phyloP scores from a whole-genome alignment of 2,888 invertebrate species.

The Matsumyia berberina region DNA sequence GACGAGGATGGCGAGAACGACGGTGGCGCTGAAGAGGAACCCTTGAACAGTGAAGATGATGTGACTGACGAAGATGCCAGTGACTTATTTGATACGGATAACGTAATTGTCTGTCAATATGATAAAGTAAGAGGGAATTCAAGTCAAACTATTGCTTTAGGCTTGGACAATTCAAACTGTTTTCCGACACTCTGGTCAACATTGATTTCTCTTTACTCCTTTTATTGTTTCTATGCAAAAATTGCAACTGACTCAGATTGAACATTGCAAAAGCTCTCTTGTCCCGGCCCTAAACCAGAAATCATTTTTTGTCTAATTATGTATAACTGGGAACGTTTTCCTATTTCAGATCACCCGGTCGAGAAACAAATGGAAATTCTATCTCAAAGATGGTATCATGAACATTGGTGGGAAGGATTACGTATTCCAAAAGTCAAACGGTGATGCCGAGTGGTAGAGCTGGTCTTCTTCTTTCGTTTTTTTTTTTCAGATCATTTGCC shows the following conservation, averaged over 20 bases:
- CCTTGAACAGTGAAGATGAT: constrained; percentile 98
- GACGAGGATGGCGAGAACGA: constrained; percentile 87
- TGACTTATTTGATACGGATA: constrained; percentile 99
- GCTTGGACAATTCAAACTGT: too few relatives aligned
- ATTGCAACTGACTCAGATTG: too few relatives aligned
- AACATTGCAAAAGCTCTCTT: too few relatives aligned
- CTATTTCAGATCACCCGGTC: constrained; percentile 94
- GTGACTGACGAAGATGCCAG: constrained; percentile 97
- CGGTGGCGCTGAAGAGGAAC: constrained; percentile 93
- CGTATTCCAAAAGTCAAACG: constrained; percentile 99
- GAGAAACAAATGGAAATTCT: constrained; percentile 99
- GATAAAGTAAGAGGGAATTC: constrained; percentile 90
- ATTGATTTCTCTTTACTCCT: too few relatives aligned
- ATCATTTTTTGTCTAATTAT: background rate
- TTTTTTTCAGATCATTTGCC: constrained; percentile 36
- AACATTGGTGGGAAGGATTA: constrained; percentile 98
- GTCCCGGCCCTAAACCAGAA: too few relatives aligned
- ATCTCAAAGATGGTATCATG: constrained; percentile 99
- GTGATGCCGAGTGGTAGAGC: constrained; percentile 98
- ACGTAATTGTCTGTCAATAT: constrained; percentile 99
- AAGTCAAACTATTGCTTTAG: too few relatives aligned
- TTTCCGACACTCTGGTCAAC: too few relatives aligned
- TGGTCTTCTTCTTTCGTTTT: constrained; percentile 12
- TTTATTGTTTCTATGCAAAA: too few relatives aligned
- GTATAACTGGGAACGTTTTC: constrained; percentile 48